Evolutionary conservation across 2,797 vertebrate genomes (phyloP), one percentile per base, ranked within the genome.

Genomic region (Brotogeris chrysoptera): DNA sequence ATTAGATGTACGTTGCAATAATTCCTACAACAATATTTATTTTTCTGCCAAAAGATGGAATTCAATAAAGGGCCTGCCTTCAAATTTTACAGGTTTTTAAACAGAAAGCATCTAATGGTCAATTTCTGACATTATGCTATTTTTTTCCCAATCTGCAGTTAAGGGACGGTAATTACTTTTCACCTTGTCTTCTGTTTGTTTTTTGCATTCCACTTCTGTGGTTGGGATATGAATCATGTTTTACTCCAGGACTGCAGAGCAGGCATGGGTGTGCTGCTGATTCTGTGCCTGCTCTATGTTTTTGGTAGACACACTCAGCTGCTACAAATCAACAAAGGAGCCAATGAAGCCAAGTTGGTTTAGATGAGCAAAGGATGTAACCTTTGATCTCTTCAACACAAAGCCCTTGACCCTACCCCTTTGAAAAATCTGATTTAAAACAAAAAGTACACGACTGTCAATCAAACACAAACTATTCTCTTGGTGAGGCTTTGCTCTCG

Each of bases 161-260:
- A 95, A 88, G 60, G 55, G 57, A 88, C 59, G 74, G 84, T 86
- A 92, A 88, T 92, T 94, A 94, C 82, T 92, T 92, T 96, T 93
- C 86, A 96, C 91, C 83, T 88, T 80, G 70, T 86, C 34, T 90
- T 95, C 66, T 96, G 52, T 93, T 95, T 95, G 85, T 52, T 85
- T 96, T 95, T 60, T 73, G 78, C 87, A 92, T 95, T 96, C 88
- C 86, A 57, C 9, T 79, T 81, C 84, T 63, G 53, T 63, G 61
- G 57, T 80, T 41, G 49, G 64, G 28, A 24, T 90, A 64, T 93
- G 95, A 96, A 92, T 95, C 95, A 88, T 71, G 68, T 64, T 92
- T 85, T 82, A 71, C 81, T 92, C 93, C 74, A 47, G 14, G 80
- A 46, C 16, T 27, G 78, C 64, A 78, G 46, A 80, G 64, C 52